Conservation (phyloP, 1,140 invertebrate genomes). For the Tetranychus cinnabarinus region DNA sequence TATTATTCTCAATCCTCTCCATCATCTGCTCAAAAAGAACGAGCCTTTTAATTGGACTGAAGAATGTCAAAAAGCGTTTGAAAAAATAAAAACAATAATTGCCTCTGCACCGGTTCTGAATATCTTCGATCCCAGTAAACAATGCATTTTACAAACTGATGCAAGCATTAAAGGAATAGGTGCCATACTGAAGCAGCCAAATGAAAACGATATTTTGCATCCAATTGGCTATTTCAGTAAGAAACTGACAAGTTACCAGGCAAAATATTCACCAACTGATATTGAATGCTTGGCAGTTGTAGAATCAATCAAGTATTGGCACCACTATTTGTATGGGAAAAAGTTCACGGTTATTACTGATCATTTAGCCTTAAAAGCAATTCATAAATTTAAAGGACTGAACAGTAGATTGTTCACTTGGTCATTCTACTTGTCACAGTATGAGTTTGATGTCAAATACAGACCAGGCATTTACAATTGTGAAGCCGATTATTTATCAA, state of each 20-base stretch:
- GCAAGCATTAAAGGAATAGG: slow-evolving; percentile 24
- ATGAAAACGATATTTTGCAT: slow-evolving; percentile 20
- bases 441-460: not conserved
- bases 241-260: slow-evolving; percentile 21
- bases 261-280: slow-evolving; percentile 27
- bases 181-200: slow-evolving; percentile 22
- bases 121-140: slow-evolving; percentile 5
- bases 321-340: slow-evolving; percentile 25
- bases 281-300: slow-evolving; percentile 27
- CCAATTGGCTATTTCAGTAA: no score
- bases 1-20: slow-evolving; percentile 9
- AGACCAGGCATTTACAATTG: not conserved
- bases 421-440: not conserved
- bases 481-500: not conserved
- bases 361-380: slow-evolving; percentile 20
- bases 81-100: slow-evolving; percentile 19
- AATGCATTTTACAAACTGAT: slow-evolving; percentile 3
- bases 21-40: slow-evolving; percentile 11
- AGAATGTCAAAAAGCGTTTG: slow-evolving; percentile 17
- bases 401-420: not conserved
- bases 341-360: slow-evolving; percentile 23
- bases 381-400: slow-evolving; percentile 2
- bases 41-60: slow-evolving; percentile 4
- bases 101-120: slow-evolving; percentile 6
- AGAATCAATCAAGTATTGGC: slow-evolving; percentile 24